Evolutionary conservation across 2,113 vertebrate genomes (phyloP).

Genomic region (Carollia perspicillata): DNA sequence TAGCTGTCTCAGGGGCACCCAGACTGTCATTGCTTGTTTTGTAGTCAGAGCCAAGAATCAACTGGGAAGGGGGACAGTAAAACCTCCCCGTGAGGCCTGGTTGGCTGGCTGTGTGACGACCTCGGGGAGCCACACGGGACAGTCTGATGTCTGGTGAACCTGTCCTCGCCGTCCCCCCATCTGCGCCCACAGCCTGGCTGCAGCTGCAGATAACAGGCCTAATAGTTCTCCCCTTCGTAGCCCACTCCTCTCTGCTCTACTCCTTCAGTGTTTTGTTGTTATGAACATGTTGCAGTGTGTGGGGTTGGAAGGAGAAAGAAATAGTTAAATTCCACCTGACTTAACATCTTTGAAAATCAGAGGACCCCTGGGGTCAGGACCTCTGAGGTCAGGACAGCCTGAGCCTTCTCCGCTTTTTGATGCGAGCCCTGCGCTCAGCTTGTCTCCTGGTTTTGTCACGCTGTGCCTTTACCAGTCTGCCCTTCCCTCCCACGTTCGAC

Average conservation of each 20-base stretch:
- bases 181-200: not conserved
- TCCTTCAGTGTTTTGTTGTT: not conserved
- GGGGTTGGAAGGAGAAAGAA: not conserved
- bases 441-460: not conserved
- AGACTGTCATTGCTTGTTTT: constrained; percentile 40
- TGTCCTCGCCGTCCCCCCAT: not conserved
- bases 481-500: not conserved
- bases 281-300: not conserved
- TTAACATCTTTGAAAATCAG: not conserved
- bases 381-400: not conserved
- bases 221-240: not conserved
- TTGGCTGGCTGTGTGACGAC: not conserved
- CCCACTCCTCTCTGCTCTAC: not conserved
- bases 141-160: not conserved
- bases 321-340: not conserved
- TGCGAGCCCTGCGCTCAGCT: not conserved
- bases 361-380: not conserved
- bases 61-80: not conserved
- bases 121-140: not conserved
- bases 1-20: not conserved
- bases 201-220: fast-evolving
- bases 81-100: not conserved
- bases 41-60: constrained; percentile 12
- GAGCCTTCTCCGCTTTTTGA: not conserved
- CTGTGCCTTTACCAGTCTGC: not conserved